phyloP scores from a whole-genome alignment of 1,140 invertebrate species.

The Danaus melanippus region DNA sequence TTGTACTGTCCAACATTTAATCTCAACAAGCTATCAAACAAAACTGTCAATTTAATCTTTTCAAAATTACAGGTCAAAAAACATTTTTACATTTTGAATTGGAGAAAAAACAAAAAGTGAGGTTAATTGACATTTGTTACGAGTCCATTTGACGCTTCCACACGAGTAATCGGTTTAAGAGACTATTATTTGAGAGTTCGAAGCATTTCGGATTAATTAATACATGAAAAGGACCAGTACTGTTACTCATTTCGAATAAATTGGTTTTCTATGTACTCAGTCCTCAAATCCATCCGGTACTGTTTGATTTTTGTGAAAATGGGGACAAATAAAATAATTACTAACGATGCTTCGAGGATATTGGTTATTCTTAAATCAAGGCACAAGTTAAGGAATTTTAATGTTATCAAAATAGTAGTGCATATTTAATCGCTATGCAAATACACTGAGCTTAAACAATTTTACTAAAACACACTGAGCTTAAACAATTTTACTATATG shows the following conservation, averaged over 20 bases:
- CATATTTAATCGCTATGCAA: no score
- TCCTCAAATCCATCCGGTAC: constrained; percentile 18
- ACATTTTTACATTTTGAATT: not conserved
- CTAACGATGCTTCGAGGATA: no score
- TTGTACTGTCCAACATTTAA: no score
- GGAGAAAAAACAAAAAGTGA: constrained; percentile 17
- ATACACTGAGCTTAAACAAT: no score
- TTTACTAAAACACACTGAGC: no score
- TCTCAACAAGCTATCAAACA: no score
- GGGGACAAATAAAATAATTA: no score
- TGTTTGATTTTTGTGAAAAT: constrained; percentile 21
- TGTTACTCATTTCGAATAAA: constrained; percentile 51
- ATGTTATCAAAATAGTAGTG: no score
- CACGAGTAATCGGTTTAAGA: constrained; percentile 60
- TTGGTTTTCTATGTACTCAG: constrained; percentile 47
- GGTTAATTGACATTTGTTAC: constrained; percentile 52
- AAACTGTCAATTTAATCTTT: no score
- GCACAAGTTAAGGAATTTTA: not conserved
- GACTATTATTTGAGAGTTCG: constrained; percentile 58
- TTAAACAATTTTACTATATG: no score
- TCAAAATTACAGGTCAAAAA: no score
- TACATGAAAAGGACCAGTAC: constrained; percentile 60
- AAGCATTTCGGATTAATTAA: constrained; percentile 63
- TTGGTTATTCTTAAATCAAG: not conserved
- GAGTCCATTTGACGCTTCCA: constrained; percentile 48